Conservation (phyloP, 1,140 invertebrate species). For the Homarus americanus region DNA sequence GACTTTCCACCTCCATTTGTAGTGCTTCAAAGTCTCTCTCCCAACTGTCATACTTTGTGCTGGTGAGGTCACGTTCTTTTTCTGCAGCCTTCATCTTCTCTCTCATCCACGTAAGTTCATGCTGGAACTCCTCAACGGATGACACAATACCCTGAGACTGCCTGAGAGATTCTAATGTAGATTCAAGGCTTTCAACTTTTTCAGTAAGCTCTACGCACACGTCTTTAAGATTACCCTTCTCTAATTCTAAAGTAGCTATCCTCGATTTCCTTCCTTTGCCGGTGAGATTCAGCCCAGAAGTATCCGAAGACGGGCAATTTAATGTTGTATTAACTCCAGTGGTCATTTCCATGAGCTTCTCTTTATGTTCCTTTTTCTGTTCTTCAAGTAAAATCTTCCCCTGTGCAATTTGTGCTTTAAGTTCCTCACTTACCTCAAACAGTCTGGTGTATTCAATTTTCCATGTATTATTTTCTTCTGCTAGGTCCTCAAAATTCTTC, state of each 20-base stretch:
- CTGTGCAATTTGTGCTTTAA: not conserved
- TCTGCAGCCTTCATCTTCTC: slow-evolving; percentile 54
- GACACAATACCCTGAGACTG: slow-evolving; percentile 30
- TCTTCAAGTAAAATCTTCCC: not conserved
- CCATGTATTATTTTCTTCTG: slow-evolving; percentile 18
- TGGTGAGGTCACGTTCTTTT: slow-evolving; percentile 15
- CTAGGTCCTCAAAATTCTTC: slow-evolving; percentile 23
- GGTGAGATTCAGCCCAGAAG: not conserved
- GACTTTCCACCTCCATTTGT: not conserved
- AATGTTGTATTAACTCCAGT: not conserved
- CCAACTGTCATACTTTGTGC: slow-evolving; percentile 31
- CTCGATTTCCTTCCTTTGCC: not conserved
- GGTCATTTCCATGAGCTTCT: not conserved
- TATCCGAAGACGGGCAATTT: not conserved
- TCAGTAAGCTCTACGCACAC: not conserved
- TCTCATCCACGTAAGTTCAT: slow-evolving; percentile 39
- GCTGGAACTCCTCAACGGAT: not conserved
- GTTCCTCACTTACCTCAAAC: slow-evolving; percentile 36
- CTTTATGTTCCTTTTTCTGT: slow-evolving; percentile 16
- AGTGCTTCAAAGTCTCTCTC: slow-evolving; percentile 33
- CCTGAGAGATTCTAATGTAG: not conserved
- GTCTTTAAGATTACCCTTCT: not conserved
- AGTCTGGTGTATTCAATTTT: slow-evolving; percentile 19
- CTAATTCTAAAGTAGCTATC: not conserved
- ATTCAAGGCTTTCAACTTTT: slow-evolving; percentile 8